Percentiles rank a stretch among this genome's conserved stretches.
Conservation (phyloP, 2,113 vertebrate species). For the Chloroceryle aenea region DNA sequence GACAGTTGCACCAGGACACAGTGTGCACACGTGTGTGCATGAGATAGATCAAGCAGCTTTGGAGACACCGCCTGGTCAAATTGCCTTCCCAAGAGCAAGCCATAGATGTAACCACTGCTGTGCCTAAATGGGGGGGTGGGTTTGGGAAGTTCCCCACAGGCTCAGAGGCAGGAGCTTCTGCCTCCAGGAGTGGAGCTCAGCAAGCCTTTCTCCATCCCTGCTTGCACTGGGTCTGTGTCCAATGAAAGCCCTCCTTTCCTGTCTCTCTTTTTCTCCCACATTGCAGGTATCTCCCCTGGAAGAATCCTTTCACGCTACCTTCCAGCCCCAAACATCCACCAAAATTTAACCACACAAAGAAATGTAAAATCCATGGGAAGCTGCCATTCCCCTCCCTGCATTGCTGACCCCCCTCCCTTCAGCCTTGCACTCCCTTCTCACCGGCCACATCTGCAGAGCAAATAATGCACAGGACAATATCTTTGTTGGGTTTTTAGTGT, state of each 20-base stretch:
- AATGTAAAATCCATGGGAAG: accelerated
- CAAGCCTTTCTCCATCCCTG: not conserved
- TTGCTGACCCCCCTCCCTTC: not conserved
- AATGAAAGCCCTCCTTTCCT: not conserved
- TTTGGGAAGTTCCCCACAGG: not conserved
- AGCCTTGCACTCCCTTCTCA: not conserved
- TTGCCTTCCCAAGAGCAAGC: not conserved
- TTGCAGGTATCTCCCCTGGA: too few relatives aligned
- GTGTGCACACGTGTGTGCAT: accelerated
- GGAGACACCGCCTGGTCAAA: not conserved
- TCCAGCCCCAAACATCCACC: not conserved
- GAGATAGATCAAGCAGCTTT: not conserved
- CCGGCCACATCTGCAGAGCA: accelerated
- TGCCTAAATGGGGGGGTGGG: not conserved
- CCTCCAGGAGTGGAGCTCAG: not conserved
- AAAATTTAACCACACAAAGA: accelerated
- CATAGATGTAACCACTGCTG: not conserved
- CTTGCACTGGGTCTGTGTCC: accelerated
- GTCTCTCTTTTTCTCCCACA: accelerated
- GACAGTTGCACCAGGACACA: not conserved
- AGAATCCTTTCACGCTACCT: accelerated
- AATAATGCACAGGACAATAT: accelerated
- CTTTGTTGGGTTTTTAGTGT: not conserved
- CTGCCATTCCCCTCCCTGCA: accelerated
- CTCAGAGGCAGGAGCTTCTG: not conserved